Base-by-base conservation (phyloP, 1,140 invertebrate species). In the Aplysia californica region DNA sequence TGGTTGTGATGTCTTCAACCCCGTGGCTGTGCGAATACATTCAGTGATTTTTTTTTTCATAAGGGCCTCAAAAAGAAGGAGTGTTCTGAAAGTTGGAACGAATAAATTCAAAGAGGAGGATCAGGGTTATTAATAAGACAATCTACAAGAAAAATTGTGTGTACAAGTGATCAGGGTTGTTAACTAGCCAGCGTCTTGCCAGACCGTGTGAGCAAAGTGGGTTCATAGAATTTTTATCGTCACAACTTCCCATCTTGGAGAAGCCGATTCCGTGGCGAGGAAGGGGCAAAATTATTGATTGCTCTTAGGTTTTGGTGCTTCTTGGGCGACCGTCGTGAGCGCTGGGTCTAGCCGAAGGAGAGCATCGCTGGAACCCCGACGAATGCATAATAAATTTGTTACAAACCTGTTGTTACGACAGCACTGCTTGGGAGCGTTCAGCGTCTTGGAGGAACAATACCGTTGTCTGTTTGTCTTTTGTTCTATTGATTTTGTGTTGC, bases 321-420 rank as follows among this genome's bases (percentile, higher is more conserved):
- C 68, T 15, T 44, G 2, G 44, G 5, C 26, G 55, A 56, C 23
- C 2, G 36, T 44, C 18, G 66, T 31, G 66, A 4, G 61, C 38
- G 29, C 36, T 31, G 21, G 66, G 44, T 20, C 2, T 70, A 1
- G 44, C 44, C 68, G 20, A 15, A 26, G 44, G 31, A 55, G n/a
- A 35, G 44, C 41, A 56, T 56, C 36, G 68, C 33, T 55, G 20
- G 6, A 56, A 35, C 50, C n/a, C 15, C 18, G 29, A 56, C 58
- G 68, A 55, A 70, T 29, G 2, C 68, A 70, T 70, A 26, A 58
- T n/a, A n/a, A n/a, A n/a, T n/a, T n/a, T n/a, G n/a, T 70, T 56
- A 26, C 39, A 26, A 69, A 44, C 26, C 66, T 3, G 4, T 69
- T 50, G 6, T n/a, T 1, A 23, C 3, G 21, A 29, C 66, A 29